Evolutionary conservation across 2,113 vertebrate genomes (phyloP).

Genomic region (Gymnocephalus cernua): DNA sequence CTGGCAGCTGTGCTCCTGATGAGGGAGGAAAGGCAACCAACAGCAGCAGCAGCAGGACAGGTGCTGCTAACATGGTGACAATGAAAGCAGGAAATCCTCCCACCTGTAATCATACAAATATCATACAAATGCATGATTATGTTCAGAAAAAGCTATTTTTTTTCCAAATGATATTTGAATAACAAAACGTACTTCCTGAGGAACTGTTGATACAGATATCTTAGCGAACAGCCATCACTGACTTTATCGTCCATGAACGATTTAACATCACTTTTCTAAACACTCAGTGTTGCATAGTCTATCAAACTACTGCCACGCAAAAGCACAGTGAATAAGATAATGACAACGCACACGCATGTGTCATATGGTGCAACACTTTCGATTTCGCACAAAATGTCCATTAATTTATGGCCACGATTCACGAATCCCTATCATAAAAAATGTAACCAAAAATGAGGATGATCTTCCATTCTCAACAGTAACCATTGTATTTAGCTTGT

Average conservation of each 20-base stretch:
- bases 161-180: neutral
- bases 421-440: neutral
- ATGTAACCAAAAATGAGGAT: neutral
- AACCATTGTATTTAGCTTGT: no score
- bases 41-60: slow-evolving; percentile 60
- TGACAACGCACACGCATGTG: neutral
- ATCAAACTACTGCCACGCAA: neutral
- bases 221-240: neutral
- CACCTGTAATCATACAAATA: slow-evolving; percentile 42
- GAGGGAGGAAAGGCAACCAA: neutral
- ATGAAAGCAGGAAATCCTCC: neutral
- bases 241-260: neutral
- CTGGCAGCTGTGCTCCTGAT: slow-evolving; percentile 67
- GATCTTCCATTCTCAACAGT: neutral
- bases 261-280: neutral
- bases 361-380: slow-evolving; percentile 30
- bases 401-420: neutral
- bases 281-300: neutral
- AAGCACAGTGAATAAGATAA: neutral
- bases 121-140: neutral
- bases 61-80: slow-evolving; percentile 55
- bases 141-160: neutral
- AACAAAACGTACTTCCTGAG: neutral
- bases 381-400: slow-evolving; percentile 4
- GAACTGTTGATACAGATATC: neutral